Conservation (phyloP, 2,888 invertebrate genomes). For the Meta bourneti region DNA sequence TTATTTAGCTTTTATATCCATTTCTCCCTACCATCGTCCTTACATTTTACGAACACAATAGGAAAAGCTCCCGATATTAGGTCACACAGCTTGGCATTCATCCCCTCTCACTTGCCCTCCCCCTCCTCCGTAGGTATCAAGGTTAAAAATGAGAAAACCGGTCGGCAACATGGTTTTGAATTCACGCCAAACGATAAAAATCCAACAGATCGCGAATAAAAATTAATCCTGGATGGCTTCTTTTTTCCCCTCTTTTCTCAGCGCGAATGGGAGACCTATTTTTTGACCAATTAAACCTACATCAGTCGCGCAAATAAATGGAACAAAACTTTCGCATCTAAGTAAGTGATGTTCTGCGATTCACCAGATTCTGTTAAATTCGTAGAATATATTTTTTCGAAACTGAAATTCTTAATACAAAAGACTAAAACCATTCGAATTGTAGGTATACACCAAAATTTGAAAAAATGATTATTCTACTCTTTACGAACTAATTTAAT, state of each 20-base stretch:
- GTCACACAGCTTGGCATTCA: conserved; percentile 63
- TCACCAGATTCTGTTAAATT: no score
- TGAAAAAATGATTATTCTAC: no score
- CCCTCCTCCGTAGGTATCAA: conserved; percentile 37
- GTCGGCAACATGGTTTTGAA: conserved; percentile 54
- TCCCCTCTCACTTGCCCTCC: conserved; percentile 4
- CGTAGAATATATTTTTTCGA: no score
- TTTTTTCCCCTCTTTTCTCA: neutral
- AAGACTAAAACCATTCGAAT: no score
- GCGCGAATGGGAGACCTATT: neutral
- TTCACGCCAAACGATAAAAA: conserved; percentile 60
- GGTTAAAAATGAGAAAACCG: conserved; percentile 68
- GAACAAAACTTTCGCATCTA: neutral
- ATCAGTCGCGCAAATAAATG: neutral
- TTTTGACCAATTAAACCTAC: conserved; percentile 12
- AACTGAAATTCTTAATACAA: no score
- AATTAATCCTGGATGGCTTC: neutral
- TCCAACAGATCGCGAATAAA: conserved; percentile 9
- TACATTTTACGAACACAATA: conserved; percentile 56
- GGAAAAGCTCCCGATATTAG: conserved; percentile 66
- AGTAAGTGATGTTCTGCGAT: no score
- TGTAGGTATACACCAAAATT: no score
- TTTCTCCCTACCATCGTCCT: conserved; percentile 23
- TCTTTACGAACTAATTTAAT: no score
- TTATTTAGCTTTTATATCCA: conserved; percentile 29